Conservation (phyloP, 1,140 invertebrate species). For the Papilio glaucus region DNA sequence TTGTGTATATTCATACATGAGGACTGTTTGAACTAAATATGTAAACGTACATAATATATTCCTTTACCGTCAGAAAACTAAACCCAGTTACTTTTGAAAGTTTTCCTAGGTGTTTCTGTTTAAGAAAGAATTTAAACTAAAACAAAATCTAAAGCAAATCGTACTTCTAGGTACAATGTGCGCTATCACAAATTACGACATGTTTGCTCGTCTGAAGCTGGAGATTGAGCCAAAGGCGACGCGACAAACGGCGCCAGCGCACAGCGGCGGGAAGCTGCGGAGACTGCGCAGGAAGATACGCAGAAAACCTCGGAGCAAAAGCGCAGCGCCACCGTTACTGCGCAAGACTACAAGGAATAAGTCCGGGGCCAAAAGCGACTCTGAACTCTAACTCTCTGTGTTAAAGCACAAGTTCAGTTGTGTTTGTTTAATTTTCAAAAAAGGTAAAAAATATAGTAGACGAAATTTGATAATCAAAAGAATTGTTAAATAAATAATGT, state of each 20-base stretch:
- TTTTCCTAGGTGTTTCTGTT: too few species aligned
- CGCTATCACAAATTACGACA: constrained; percentile 79
- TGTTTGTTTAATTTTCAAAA: too few species aligned
- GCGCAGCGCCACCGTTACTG: constrained; percentile 59
- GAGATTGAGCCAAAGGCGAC: constrained; percentile 71
- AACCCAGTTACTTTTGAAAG: too few species aligned
- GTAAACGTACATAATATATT: background rate
- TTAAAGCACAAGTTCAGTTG: constrained; percentile 13
- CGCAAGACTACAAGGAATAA: constrained; percentile 56
- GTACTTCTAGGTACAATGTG: constrained; percentile 77
- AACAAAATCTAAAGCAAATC: too few species aligned
- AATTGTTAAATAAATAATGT: too few species aligned
- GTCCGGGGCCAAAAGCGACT: constrained; percentile 76
- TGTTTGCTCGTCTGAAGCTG: constrained; percentile 75
- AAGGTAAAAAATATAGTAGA: too few species aligned
- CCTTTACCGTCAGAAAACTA: too few species aligned
- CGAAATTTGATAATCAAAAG: too few species aligned
- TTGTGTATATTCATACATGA: too few species aligned
- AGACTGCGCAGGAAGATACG: constrained; percentile 58
- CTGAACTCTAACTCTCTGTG: constrained; percentile 61
- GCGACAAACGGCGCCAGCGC: constrained; percentile 56
- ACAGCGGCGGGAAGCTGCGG: constrained; percentile 57
- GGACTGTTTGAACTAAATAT: too few species aligned
- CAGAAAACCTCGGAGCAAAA: constrained; percentile 76
- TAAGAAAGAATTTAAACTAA: too few species aligned